Percentiles rank a stretch among this genome's conserved stretches.
phyloP scores from a whole-genome alignment of 2,888 invertebrate species.

The Monochamus alternatus region DNA sequence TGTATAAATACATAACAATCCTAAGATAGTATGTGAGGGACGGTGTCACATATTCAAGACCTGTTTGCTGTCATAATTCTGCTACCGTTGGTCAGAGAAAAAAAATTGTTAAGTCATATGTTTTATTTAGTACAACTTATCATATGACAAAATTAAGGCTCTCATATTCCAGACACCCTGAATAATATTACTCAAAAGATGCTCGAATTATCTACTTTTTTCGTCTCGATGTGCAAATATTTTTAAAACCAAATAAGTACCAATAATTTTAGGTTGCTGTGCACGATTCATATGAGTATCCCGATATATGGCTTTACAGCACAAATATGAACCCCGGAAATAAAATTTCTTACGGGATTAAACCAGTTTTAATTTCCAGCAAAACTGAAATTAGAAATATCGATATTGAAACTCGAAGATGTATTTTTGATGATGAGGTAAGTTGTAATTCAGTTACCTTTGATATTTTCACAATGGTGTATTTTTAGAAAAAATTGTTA shows the following conservation, averaged over 20 bases:
- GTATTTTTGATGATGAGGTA: conserved; percentile 46
- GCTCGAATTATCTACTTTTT: too few relatives aligned
- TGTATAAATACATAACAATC: too few relatives aligned
- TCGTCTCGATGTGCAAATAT: neutral
- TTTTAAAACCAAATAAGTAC: neutral
- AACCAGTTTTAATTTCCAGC: conserved; percentile 43
- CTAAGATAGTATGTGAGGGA: too few relatives aligned
- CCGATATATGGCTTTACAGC: conserved; percentile 1
- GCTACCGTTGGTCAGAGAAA: too few relatives aligned
- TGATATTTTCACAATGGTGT: too few relatives aligned
- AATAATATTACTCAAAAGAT: too few relatives aligned
- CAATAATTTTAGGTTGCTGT: conserved; percentile 18
- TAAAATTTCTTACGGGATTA: conserved; percentile 39
- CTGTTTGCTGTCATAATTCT: too few relatives aligned
- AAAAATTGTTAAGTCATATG: too few relatives aligned
- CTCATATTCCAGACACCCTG: too few relatives aligned
- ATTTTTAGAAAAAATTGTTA: conserved; percentile 34
- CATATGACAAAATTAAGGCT: too few relatives aligned
- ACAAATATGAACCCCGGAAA: conserved; percentile 10
- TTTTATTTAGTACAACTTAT: too few relatives aligned
- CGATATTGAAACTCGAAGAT: conserved; percentile 35
- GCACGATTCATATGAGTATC: conserved; percentile 22
- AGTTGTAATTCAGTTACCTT: neutral
- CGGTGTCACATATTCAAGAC: too few relatives aligned
- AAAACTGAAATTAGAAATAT: conserved; percentile 31